Base-by-base conservation (phyloP, 1,140 invertebrate genomes). In the Lineus longissimus region DNA sequence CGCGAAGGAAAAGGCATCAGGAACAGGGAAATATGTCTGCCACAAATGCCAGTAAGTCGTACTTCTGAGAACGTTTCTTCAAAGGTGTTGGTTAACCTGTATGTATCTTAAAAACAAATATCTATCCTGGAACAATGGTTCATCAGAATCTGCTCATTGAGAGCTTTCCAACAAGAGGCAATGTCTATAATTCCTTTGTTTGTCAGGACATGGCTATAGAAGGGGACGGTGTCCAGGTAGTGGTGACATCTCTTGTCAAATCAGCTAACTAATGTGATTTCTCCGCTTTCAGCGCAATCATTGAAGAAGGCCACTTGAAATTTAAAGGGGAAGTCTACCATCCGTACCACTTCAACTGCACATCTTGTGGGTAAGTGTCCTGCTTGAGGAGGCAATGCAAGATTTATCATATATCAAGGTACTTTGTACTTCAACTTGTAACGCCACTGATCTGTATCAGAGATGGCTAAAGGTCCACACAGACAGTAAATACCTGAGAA, bases 281-380 rank as follows among this genome's bases (percentile, higher is more conserved):
- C 47, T 27, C 47, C n/a, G 4, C 68, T 84, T 82, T 41, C 72
- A 95, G 92, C 83, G 91, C 93, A 6, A 87, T 97, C 1, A 97
- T 99, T 72, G 96, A 99, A 78, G 95, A 96, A 68, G 93, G 95
- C 71, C 95, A 96, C 45, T 85, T 99, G 66, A 90, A 95, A 70
- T 98, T 93, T 83, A 89, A 94, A 47, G 94, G 94, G 31, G 97
- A 99, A 83, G 91, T 95, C 1, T 99, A 95, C 84, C 97, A 99
- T 84, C 93, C 95, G 0, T 99, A 99, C 84, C 97, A 99, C 81
- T 99, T 99, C 83, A 98, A 96, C 76, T 99, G 97, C 79, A 91
- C 91, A 36, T 86, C 90, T 2, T 97, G 94, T 82, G 90, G 91
- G 81, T 84, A 66, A 74, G 75, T 71, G 13, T 31, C 9, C 40